Conservation (phyloP, 2,113 vertebrate species). For the Hiodon alosoides region DNA sequence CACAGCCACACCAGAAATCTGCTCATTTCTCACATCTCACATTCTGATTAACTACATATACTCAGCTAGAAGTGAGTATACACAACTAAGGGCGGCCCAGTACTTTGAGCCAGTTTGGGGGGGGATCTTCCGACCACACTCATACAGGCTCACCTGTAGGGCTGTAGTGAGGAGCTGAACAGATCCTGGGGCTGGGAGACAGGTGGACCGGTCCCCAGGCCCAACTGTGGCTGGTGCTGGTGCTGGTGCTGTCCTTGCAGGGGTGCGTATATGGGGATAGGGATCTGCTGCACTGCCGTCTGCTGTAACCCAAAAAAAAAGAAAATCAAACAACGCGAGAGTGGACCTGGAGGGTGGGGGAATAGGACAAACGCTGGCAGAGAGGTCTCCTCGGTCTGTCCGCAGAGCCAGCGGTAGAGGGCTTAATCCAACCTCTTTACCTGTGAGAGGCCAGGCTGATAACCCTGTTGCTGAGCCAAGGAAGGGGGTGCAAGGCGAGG, state of each 20-base stretch:
- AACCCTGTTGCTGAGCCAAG: slow-evolving; percentile 91
- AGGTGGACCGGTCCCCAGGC: slow-evolving; percentile 79
- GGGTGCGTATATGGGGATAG: slow-evolving; percentile 93
- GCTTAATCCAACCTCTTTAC: slow-evolving; percentile 49
- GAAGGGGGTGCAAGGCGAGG: slow-evolving; percentile 86
- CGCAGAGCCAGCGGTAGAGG: neutral
- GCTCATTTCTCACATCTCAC: neutral
- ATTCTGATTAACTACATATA: neutral
- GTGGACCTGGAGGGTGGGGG: slow-evolving; percentile 6
- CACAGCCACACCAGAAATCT: neutral
- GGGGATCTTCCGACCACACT: neutral
- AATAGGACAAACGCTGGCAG: neutral
- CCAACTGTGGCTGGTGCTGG: slow-evolving; percentile 82
- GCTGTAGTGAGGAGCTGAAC: slow-evolving; percentile 87
- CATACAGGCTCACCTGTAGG: slow-evolving; percentile 72
- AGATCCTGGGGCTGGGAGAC: slow-evolving; percentile 94
- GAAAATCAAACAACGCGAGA: slow-evolving; percentile 23
- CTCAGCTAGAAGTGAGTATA: neutral
- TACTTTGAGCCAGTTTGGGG: neutral
- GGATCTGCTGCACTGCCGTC: slow-evolving; percentile 89
- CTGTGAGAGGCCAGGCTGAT: slow-evolving; percentile 94
- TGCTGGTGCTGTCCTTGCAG: slow-evolving; percentile 85
- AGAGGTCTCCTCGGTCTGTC: neutral
- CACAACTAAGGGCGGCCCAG: neutral
- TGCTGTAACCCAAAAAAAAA: slow-evolving; percentile 54